A percentile compares a stretch with the other conserved stretches of the same genome.
phyloP scores from a whole-genome alignment of 37 sponge, comb jelly and placozoan genomes.

The Spongilla lacustris region DNA sequence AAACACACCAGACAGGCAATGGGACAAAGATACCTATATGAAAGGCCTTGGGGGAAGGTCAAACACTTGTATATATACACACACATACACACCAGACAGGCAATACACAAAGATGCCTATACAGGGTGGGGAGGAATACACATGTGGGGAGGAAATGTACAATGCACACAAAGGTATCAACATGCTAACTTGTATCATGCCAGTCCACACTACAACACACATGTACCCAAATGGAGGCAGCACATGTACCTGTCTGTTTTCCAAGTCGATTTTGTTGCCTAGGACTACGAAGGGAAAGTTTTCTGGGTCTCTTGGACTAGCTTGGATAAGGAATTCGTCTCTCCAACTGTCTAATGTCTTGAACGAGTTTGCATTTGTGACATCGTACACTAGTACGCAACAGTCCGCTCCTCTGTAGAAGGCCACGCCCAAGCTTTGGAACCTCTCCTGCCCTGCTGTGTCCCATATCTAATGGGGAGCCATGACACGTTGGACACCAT shows the following conservation, averaged over 20 bases:
- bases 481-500: background rate
- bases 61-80: no score
- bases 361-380: conserved; percentile 97
- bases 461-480: conserved; percentile 89
- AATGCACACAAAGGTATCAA: no score
- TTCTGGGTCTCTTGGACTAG: conserved; percentile 97
- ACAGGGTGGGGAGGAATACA: no score
- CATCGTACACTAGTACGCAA: conserved; percentile 96
- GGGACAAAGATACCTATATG: no score
- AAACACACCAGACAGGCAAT: no score
- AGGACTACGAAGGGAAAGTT: conserved; percentile 99
- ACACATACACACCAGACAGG: no score
- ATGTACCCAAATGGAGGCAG: no score
- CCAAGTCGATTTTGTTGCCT: conserved; percentile 98
- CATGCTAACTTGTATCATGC: no score
- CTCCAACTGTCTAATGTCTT: conserved; percentile 98
- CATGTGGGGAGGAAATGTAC: no score
- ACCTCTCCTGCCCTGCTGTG: conserved; percentile 99
- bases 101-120: no score
- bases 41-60: no score
- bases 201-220: no score
- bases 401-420: conserved; percentile 99
- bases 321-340: conserved; percentile 99
- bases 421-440: conserved; percentile 98
- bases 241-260: conserved; percentile 87